Percentiles rank a stretch among this genome's conserved stretches.
phyloP scores from a whole-genome alignment of 2,797 vertebrate genomes.

The Calcarius lapponicus region DNA sequence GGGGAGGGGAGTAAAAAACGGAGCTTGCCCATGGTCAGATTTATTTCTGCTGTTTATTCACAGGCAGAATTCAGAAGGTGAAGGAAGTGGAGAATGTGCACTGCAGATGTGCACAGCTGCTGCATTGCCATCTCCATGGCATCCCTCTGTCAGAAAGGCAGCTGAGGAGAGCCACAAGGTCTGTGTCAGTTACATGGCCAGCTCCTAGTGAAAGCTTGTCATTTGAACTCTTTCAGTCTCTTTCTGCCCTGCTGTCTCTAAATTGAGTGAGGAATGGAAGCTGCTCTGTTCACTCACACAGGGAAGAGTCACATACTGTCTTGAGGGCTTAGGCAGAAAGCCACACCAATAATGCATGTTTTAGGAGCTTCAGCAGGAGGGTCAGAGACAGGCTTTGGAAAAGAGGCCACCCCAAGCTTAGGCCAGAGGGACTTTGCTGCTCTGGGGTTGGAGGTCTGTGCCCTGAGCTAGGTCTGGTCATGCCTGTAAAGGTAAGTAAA shows the following conservation, averaged over 20 bases:
- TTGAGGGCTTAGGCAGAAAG: not conserved
- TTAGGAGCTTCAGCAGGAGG: not conserved
- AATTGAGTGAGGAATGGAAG: not conserved
- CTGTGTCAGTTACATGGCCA: not conserved
- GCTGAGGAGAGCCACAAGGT: not conserved
- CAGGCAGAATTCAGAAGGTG: not conserved
- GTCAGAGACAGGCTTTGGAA: not conserved
- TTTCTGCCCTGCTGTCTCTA: not conserved
- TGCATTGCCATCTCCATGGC: not conserved
- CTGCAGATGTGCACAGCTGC: not conserved
- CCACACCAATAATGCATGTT: not conserved
- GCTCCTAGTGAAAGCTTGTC: not conserved
- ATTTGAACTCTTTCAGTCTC: not conserved
- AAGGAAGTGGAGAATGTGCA: not conserved
- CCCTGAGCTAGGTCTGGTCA: not conserved
- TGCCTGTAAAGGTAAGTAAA: not conserved
- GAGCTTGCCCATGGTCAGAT: not conserved
- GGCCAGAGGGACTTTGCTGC: not conserved
- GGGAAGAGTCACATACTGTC: not conserved
- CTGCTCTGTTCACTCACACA: not conserved
- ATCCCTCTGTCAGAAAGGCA: not conserved
- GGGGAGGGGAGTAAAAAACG: not conserved
- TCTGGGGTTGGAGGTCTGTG: not conserved
- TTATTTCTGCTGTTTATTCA: slow-evolving; percentile 3
- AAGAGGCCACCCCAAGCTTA: not conserved